These are phyloP conservation scores for Oryzias woworae DNA, from an alignment of 2,113 vertebrate species.

Conservation along the genomic window DNA sequence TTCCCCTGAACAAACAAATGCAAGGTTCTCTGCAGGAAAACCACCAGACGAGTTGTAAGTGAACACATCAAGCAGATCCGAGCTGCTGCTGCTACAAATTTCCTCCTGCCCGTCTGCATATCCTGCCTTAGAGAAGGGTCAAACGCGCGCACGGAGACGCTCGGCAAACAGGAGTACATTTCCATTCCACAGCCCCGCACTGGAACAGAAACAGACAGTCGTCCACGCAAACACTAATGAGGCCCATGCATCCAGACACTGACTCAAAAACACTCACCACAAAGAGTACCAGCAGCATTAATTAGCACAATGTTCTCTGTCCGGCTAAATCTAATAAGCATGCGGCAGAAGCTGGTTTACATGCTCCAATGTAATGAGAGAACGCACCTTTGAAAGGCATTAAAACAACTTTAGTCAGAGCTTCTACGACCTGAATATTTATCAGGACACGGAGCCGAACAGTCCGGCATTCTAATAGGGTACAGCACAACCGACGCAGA, in stretches of 20 bases:
- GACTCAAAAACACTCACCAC: slow-evolving; percentile 30
- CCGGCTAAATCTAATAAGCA: slow-evolving; percentile 57
- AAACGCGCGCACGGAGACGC: neutral
- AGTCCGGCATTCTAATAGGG: slow-evolving; percentile 20
- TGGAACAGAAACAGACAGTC: slow-evolving; percentile 2
- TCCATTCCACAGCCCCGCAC: slow-evolving; percentile 32
- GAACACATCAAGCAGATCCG: slow-evolving; percentile 60
- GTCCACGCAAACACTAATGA: slow-evolving; percentile 29
- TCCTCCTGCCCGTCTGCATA: slow-evolving; percentile 28
- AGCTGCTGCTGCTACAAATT: slow-evolving; percentile 44
- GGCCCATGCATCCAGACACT: slow-evolving; percentile 18
- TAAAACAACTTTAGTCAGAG: slow-evolving; percentile 28
- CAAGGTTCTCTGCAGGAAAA: slow-evolving; percentile 38
- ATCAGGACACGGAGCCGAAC: slow-evolving; percentile 17
- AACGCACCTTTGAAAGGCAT: slow-evolving; percentile 44
- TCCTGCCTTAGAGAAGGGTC: slow-evolving; percentile 25
- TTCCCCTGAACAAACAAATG: slow-evolving; percentile 22
- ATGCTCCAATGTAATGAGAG: slow-evolving; percentile 43
- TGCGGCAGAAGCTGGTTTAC: slow-evolving; percentile 47
- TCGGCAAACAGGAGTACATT: slow-evolving; percentile 42
- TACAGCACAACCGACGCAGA: neutral
- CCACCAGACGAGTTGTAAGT: slow-evolving; percentile 51
- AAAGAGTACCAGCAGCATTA: slow-evolving; percentile 55
- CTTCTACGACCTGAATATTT: slow-evolving; percentile 44
- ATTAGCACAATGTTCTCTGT: slow-evolving; percentile 64